phyloP scores from a whole-genome alignment of 2,113 vertebrate species.

The Toxostoma redivivum region DNA sequence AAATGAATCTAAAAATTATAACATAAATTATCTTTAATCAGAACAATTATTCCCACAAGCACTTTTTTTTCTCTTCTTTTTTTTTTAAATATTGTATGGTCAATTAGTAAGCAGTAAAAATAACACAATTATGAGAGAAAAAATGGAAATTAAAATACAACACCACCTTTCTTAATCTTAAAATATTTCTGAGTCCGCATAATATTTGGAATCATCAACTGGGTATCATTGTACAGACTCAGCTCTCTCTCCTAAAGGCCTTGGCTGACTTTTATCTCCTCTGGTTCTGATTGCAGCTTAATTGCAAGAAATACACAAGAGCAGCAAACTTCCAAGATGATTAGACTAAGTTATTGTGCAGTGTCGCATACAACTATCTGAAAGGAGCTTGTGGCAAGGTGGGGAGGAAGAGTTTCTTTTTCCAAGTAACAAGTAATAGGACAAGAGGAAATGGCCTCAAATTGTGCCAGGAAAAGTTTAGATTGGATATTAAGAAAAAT shows the following conservation, averaged over 20 bases:
- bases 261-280: not conserved
- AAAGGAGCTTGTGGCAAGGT: not conserved
- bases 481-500: not conserved
- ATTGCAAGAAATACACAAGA: not conserved
- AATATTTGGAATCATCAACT: not conserved
- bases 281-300: not conserved
- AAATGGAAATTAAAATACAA: not conserved
- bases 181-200: not conserved
- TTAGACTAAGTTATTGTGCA: not conserved
- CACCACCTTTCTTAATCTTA: not conserved
- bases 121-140: not conserved
- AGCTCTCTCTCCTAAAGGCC: not conserved
- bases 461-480: not conserved
- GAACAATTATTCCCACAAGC: not conserved
- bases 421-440: accelerated
- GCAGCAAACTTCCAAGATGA: not conserved
- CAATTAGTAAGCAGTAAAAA: not conserved
- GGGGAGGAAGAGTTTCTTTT: not conserved
- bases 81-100: not conserved
- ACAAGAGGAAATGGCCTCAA: not conserved
- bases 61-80: not conserved
- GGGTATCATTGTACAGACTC: not conserved
- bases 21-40: not conserved
- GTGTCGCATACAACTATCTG: not conserved
- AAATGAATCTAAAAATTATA: not conserved